Base-by-base conservation (phyloP, 2,113 vertebrate species). In the Macroglossus sobrinus region DNA sequence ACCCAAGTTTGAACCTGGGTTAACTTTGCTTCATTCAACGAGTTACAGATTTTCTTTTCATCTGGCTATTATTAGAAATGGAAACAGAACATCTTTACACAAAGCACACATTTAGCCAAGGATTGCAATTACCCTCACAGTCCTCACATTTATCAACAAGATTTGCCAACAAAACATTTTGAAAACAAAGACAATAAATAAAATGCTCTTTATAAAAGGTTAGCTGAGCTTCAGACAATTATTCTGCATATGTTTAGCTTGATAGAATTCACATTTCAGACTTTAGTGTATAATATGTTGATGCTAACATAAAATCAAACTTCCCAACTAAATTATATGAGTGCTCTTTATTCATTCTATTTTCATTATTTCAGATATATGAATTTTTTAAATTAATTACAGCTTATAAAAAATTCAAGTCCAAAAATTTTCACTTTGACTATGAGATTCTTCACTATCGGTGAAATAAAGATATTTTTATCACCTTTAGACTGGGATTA, bases 141-240 rank as follows among this genome's bases (percentile, higher is more conserved):
- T 28, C 26, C 14, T 86, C 69, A 43, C 3, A 84, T 47, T 71
- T 35, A 43, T 84, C 43, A 71, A 40, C 4, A 50, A 63, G 47
- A 43, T 88, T 71, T 91, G 2, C 33, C 16, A 92, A 72, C 21
- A 96, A 75, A 92, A 84, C 19, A 84, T 55, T 88, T 94, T 33
- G 81, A 75, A 96, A 96, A 84, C 72, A 81, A 85, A 72, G 40
- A 86, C 57, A 96, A 12, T 30, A 35, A 75, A 72, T 89, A 11
- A 76, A 94, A 80, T 33, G 43, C 30, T 85, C 24, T 59, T 71
- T 43, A 1, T 40, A 21, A 75, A 61, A 76, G 4, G 0, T 79
- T 35, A 78, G 33, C 19, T 76, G 40, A 72, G 53, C 35, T 71
- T 71, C 80, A 79, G 59, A 26, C 7, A 84, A 74, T 81, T 50